A percentile compares a stretch with the other conserved stretches of the same genome.
Evolutionary conservation across 1,140 invertebrate species (phyloP).

Genomic region (Thereuonema tuberculata): DNA sequence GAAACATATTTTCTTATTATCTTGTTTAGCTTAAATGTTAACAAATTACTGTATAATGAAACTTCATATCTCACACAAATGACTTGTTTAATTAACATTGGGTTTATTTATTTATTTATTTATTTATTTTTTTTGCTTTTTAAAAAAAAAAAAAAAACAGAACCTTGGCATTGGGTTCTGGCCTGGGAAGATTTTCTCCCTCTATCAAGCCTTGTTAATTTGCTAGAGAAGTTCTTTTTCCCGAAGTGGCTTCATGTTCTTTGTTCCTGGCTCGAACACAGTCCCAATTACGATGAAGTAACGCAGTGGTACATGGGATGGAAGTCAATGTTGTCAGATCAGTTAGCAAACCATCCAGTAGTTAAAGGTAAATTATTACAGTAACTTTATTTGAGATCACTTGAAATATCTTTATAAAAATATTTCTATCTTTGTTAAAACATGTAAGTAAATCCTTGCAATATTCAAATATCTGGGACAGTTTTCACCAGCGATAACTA

Average conservation of each 20-base stretch:
- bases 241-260: conserved; percentile 69
- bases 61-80: too few relatives aligned
- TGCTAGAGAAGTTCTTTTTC: conserved; percentile 74
- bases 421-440: too few relatives aligned
- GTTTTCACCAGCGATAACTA: too few relatives aligned
- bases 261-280: conserved; percentile 63
- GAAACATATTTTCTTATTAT: too few relatives aligned
- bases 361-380: conserved; percentile 12
- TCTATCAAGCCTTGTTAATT: conserved; percentile 46
- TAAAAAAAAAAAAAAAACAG: conserved; percentile 19
- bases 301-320: conserved; percentile 77
- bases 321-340: conserved; percentile 60
- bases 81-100: conserved; percentile 2
- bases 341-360: conserved; percentile 46
- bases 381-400: too few relatives aligned
- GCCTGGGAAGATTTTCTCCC: conserved; percentile 70
- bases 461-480: too few relatives aligned
- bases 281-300: conserved; percentile 67
- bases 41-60: too few relatives aligned
- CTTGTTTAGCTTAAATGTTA: too few relatives aligned
- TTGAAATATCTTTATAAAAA: too few relatives aligned
- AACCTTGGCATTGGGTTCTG: conserved; percentile 71
- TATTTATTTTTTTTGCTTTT: conserved; percentile 9
- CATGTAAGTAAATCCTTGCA: too few relatives aligned
- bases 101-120: conserved; percentile 19